Evolutionary conservation across 1,140 invertebrate species (phyloP), one percentile per base, ranked within the genome.

Genomic region (Zaprionus nigranus): DNA sequence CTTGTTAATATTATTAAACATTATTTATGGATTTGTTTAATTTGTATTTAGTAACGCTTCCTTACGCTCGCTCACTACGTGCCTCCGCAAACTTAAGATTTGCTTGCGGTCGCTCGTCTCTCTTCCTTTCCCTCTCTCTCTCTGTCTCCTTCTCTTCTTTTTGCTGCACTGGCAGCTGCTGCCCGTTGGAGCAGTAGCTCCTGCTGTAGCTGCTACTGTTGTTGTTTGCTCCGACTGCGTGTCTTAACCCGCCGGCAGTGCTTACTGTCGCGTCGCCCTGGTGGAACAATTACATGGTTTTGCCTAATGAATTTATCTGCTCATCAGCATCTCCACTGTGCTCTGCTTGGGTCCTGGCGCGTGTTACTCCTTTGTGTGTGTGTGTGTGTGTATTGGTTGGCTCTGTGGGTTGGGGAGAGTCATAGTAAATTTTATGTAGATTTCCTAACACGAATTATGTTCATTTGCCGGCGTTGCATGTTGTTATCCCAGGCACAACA

Each of bases 21-120:
- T 92, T 91, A 92, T 92, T 92, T 92, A 92, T 92, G 90, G 90
- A 92, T 92, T 92, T 92, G 90, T 92, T 92, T 92, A 92, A 92
- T 92, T 92, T 92, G 90, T 92, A 92, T 92, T 92, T 92, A 92
- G 90, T 92, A 84, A 88, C 81, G 83, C 73, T 79, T 75, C 71
- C 74, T 69, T 72, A 61, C 24, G 72, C 49, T 54, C 24, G 67
- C 80, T 82, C 67, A 59, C 63, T 75, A 81, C 82, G 82, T 87
- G 83, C 75, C 76, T 87, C 59, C 34, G 58, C 57, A 71, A 78
- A 88, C 73, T 76, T 71, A 71, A 71, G 59, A 67, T 74, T 40
- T 64, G 75, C 43, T 56, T 74, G 75, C 43, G 67, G 54, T 54
- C 58, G 84, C 69, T 63, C 83, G 82, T 22, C n/a, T 64, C 61